These are phyloP conservation scores for Sturnus vulgaris DNA, from an alignment of 2,113 vertebrate species.

Conservation along the genomic window DNA sequence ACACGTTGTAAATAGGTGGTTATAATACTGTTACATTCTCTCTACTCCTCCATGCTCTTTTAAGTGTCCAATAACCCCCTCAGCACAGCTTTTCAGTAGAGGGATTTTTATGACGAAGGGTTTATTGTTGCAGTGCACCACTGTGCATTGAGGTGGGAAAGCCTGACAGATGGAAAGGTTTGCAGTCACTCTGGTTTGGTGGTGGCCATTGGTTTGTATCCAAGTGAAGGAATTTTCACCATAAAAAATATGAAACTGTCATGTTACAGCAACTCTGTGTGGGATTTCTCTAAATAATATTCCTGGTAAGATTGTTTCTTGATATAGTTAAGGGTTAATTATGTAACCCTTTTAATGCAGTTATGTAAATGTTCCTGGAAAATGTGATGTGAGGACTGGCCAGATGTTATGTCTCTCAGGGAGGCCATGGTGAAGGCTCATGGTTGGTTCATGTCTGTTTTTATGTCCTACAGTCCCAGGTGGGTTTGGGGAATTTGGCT, in stretches of 20 bases:
- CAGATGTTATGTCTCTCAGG: not conserved
- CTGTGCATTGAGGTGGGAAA: not conserved
- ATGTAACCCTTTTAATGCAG: not conserved
- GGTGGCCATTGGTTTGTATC: not conserved
- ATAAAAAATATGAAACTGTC: not conserved
- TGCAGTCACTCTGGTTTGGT: not conserved
- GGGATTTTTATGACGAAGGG: not conserved
- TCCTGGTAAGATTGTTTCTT: not conserved
- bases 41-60: not conserved
- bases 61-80: not conserved
- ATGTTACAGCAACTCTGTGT: not conserved
- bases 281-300: not conserved
- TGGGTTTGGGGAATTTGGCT: not conserved
- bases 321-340: not conserved
- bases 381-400: not conserved
- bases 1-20: not conserved
- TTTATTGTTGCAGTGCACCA: not conserved
- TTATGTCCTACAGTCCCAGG: not conserved
- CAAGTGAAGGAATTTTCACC: not conserved
- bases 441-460: not conserved
- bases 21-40: not conserved
- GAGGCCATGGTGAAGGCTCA: not conserved
- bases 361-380: fast-evolving
- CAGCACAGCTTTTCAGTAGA: not conserved
- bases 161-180: not conserved